Evolutionary conservation across 2,797 vertebrate species (phyloP), one percentile per base, ranked within the genome.

Genomic region (Spatula versicolor): DNA sequence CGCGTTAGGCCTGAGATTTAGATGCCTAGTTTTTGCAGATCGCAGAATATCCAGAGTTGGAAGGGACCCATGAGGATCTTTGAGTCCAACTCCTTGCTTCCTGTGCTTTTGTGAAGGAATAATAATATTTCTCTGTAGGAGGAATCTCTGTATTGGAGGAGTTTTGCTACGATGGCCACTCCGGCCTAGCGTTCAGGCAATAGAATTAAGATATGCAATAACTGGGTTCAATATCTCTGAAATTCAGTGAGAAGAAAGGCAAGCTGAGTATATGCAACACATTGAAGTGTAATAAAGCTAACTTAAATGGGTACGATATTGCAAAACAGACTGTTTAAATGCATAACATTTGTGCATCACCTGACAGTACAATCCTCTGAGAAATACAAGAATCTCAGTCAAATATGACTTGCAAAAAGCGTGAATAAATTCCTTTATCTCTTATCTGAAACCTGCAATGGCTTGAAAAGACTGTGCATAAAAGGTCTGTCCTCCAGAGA

Each of bases 261-360:
- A 8, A 62, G 78, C 41, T 67, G 67, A 50, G 11, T 37, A 26
- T 9, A 28, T 81, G 7, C 21, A 6, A 28, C 31, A 35, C 39
- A 2, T 37, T 58, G 48, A 54, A n/a, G 60, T 50, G 55, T 41
- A 39, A 43, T 68, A 37, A 72, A 30, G 26, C 37, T 71, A 13
- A 7, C 79, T 43, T 13, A 48, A 43, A 58, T 9, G 75, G 60
- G 52, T 19, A 9, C 0, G 11, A 63, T 48, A 33, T 11, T 35
- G 75, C 80, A 77, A 83, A 84, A 56, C 80, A 84, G 72, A 69
- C 62, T 55, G 62, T 82, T 88, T 73, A 81, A 81, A 84, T 88
- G 87, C 79, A 63, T 84, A 60, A 64, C 66, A 63, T 33, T 73
- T 69, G 45, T 60, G 62, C 11, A 1, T 46, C 73, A 58, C 60